phyloP scores from a whole-genome alignment of 2,113 vertebrate genomes.

The Capreolus pygargus region DNA sequence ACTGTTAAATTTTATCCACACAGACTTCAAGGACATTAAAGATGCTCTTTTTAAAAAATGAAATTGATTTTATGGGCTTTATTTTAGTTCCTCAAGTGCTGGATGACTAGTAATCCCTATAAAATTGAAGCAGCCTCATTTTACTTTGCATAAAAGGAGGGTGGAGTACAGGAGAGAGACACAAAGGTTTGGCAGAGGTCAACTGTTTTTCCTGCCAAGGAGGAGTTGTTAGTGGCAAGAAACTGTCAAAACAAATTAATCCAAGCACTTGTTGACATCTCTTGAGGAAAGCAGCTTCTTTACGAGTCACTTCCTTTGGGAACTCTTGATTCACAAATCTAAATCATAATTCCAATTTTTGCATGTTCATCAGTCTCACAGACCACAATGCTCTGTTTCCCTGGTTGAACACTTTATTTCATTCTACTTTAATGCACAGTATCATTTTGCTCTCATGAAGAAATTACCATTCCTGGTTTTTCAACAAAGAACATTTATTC shows the following conservation, averaged over 20 bases:
- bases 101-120: not conserved
- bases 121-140: not conserved
- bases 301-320: not conserved
- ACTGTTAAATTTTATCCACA: not conserved
- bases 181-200: not conserved
- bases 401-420: not conserved
- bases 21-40: not conserved
- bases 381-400: not conserved
- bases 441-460: not conserved
- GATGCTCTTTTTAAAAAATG: not conserved
- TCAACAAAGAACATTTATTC: not conserved
- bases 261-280: slow-evolving; percentile 33
- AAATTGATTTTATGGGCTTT: not conserved
- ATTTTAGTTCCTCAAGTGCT: not conserved
- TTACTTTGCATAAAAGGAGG: not conserved
- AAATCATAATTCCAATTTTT: not conserved
- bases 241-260: slow-evolving; percentile 45
- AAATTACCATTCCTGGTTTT: not conserved
- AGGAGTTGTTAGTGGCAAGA: not conserved
- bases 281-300: not conserved
- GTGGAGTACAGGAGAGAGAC: not conserved
- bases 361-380: not conserved
- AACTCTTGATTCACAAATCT: slow-evolving; percentile 37
- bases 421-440: not conserved
- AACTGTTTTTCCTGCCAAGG: not conserved